Percentiles rank a stretch among this genome's conserved stretches.
Evolutionary conservation across 2,797 vertebrate genomes (phyloP).

Genomic region (Lithobates sylvaticus): DNA sequence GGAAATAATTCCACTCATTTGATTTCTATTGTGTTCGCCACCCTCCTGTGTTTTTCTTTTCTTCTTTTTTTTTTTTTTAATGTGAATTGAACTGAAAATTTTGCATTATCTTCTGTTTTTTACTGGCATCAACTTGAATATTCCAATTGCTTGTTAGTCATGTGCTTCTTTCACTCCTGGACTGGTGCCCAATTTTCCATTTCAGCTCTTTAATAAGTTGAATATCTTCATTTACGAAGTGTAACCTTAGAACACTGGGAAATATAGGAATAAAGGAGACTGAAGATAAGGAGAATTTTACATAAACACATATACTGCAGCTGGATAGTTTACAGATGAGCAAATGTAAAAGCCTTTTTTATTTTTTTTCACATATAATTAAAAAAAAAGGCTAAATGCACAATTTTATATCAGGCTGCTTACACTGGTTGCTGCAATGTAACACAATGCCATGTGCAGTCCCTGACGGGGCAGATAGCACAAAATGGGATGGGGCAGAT

Average conservation of each 20-base stretch:
- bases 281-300: background rate
- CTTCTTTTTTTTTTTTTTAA: background rate
- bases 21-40: constrained; percentile 16
- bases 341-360: background rate
- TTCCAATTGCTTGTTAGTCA: constrained; percentile 30
- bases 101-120: constrained; percentile 16
- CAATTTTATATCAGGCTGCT: no score
- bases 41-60: constrained; percentile 1
- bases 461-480: no score
- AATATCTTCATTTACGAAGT: constrained; percentile 18
- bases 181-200: background rate
- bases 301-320: background rate
- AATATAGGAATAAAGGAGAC: background rate
- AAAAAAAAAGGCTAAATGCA: no score
- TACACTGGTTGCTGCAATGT: no score
- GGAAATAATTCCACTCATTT: constrained; percentile 48
- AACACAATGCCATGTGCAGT: no score
- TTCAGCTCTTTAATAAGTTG: background rate
- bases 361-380: no score
- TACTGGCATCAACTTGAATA: constrained; percentile 7
- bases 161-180: background rate
- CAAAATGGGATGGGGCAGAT: no score
- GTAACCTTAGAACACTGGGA: constrained; percentile 1
- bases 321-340: background rate
- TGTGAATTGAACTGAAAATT: constrained; percentile 35